A percentile compares a stretch with the other conserved stretches of the same genome.
phyloP scores from a whole-genome alignment of 2,888 invertebrate species.

The Cephus pygmeus region DNA sequence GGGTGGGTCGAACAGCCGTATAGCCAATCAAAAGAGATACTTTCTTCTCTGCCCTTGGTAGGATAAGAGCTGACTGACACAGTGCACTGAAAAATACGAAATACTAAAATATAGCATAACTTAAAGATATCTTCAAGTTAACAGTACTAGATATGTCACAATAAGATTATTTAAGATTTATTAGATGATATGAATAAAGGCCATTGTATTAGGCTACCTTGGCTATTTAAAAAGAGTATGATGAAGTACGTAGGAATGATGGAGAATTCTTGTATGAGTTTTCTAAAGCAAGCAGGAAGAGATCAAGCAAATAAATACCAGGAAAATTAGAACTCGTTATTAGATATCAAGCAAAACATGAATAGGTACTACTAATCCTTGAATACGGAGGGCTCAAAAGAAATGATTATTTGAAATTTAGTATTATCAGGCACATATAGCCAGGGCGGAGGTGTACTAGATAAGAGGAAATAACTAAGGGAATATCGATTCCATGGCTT shows the following conservation, averaged over 20 bases:
- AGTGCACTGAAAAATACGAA: too few species aligned
- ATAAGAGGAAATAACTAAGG: neutral
- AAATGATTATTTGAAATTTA: neutral
- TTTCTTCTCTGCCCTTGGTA: neutral
- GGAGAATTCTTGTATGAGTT: neutral
- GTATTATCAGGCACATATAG: neutral
- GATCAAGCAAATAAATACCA: neutral
- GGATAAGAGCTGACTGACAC: too few species aligned
- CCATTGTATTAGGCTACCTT: too few species aligned
- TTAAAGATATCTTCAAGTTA: too few species aligned
- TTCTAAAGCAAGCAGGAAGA: neutral
- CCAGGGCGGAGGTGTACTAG: neutral
- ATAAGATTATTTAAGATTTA: too few species aligned
- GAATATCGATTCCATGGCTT: slow-evolving; percentile 1
- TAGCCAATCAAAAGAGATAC: slow-evolving; percentile 1
- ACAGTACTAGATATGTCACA: too few species aligned
- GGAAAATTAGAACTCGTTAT: neutral
- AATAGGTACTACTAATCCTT: neutral
- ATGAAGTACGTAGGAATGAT: neutral
- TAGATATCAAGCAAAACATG: neutral
- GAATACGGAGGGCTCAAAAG: neutral
- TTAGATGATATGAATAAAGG: too few species aligned
- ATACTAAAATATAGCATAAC: too few species aligned
- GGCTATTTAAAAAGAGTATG: neutral
- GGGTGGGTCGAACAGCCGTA: neutral